Percentiles rank a stretch among this genome's conserved stretches.
These are phyloP conservation scores for Lethenteron reissneri DNA, from an alignment of 2,113 vertebrate species.

Conservation along the genomic window DNA sequence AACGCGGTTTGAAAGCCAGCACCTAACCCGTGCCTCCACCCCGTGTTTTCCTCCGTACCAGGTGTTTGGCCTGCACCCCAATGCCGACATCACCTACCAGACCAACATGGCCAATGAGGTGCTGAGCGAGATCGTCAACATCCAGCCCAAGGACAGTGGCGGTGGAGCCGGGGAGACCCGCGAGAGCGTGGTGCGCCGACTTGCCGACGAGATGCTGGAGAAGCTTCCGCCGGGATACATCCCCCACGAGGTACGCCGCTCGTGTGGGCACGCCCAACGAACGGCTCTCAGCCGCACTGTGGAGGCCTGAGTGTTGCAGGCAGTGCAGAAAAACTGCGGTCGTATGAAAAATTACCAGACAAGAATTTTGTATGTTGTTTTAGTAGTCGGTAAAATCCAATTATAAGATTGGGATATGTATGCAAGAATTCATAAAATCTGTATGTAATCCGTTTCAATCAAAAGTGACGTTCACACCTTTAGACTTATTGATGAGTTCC, in stretches of 20 bases:
- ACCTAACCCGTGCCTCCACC: neutral
- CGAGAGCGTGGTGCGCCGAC: constrained; percentile 27
- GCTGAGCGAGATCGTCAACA: constrained; percentile 37
- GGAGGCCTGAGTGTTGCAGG: neutral
- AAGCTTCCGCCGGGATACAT: constrained; percentile 44
- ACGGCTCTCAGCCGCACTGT: too few species aligned
- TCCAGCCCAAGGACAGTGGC: constrained; percentile 45
- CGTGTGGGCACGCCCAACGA: too few species aligned
- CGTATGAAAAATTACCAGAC: neutral
- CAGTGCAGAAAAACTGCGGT: neutral
- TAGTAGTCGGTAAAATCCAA: too few species aligned
- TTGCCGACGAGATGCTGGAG: constrained; percentile 45
- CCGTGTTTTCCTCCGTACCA: constrained; percentile 14
- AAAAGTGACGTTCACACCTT: too few species aligned
- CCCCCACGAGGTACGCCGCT: constrained; percentile 28
- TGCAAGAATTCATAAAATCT: too few species aligned
- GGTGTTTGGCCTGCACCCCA: constrained; percentile 53
- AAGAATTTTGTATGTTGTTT: neutral
- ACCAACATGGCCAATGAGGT: constrained; percentile 44
- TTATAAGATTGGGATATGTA: too few species aligned
- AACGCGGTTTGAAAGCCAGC: too few species aligned
- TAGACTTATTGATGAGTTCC: too few species aligned
- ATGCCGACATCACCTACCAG: constrained; percentile 51
- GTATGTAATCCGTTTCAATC: too few species aligned
- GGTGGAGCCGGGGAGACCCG: constrained; percentile 31